phyloP scores from a whole-genome alignment of 2,888 invertebrate species.

The Orgyia antiqua region DNA sequence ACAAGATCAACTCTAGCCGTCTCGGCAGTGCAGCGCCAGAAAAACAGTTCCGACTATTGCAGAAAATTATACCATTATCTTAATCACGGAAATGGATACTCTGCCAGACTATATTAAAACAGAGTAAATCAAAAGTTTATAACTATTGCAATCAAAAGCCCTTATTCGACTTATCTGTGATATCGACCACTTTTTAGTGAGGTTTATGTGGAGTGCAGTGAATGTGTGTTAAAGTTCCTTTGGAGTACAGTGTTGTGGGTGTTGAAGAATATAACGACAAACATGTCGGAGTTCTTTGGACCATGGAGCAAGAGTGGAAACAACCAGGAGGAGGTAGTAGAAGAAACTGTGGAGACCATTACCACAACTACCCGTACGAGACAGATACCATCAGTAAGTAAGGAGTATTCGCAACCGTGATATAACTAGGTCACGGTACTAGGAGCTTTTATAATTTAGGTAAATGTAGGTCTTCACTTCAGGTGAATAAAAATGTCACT shows the following conservation, averaged over 20 bases:
- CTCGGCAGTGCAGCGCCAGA: conserved; percentile 52
- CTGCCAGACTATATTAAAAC: conserved; percentile 29
- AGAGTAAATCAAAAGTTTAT: conserved; percentile 32
- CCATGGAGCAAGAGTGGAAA: conserved; percentile 52
- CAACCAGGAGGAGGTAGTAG: conserved; percentile 39
- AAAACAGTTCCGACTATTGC: conserved; percentile 22
- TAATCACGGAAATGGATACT: conserved; percentile 38
- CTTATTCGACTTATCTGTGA: conserved; percentile 26
- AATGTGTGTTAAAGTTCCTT: conserved; percentile 53
- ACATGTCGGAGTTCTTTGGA: conserved; percentile 72
- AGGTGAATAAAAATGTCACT: conserved; percentile 25
- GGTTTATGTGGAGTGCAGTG: conserved; percentile 46
- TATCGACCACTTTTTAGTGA: conserved; percentile 31
- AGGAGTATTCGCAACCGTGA: conserved; percentile 10
- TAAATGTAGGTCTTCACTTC: conserved; percentile 15
- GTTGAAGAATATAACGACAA: conserved; percentile 33
- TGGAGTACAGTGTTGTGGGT: conserved; percentile 55
- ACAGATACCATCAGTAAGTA: conserved; percentile 51
- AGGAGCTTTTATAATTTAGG: neutral
- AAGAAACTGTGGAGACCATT: conserved; percentile 60
- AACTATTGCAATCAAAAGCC: conserved; percentile 8
- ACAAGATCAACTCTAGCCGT: conserved; percentile 71
- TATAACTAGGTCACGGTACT: conserved; percentile 45
- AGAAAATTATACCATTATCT: conserved; percentile 21
- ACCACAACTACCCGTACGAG: conserved; percentile 60